Conservation (phyloP, 2,113 vertebrate species). For the Dunckerocampus dactyliophorus region DNA sequence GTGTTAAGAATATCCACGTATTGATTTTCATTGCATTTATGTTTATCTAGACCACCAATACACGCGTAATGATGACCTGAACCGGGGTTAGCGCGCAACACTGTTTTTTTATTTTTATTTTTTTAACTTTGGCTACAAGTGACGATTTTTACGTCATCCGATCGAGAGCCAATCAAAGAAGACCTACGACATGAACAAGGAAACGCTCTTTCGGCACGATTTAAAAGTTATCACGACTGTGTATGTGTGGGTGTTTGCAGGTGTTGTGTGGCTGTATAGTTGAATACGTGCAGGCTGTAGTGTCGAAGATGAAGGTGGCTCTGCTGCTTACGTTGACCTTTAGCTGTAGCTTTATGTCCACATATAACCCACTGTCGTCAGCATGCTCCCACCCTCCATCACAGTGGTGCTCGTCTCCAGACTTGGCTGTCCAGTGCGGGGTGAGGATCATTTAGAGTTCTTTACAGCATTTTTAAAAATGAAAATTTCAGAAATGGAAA, state of each 20-base stretch:
- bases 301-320: slow-evolving; percentile 33
- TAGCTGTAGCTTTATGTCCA: background rate
- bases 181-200: background rate
- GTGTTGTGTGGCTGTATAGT: too few relatives aligned
- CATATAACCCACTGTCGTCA: background rate
- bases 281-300: fast-evolving
- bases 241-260: too few relatives aligned
- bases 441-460: slow-evolving; percentile 51
- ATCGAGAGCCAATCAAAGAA: slow-evolving; percentile 48
- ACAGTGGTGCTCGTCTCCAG: slow-evolving; percentile 73
- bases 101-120: too few relatives aligned
- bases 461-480: too few relatives aligned
- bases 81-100: too few relatives aligned
- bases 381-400: slow-evolving; percentile 60
- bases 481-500: too few relatives aligned
- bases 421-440: slow-evolving; percentile 71
- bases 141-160: slow-evolving; percentile 10
- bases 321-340: slow-evolving; percentile 33
- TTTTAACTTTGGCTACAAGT: slow-evolving; percentile 23
- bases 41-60: too few relatives aligned
- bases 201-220: slow-evolving; percentile 1
- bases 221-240: slow-evolving; percentile 7
- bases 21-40: too few relatives aligned
- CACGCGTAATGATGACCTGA: too few relatives aligned
- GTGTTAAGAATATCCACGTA: too few relatives aligned